Evolutionary conservation across 2,797 vertebrate species (phyloP), one percentile per base, ranked within the genome.

Genomic region (Somateria mollissima): DNA sequence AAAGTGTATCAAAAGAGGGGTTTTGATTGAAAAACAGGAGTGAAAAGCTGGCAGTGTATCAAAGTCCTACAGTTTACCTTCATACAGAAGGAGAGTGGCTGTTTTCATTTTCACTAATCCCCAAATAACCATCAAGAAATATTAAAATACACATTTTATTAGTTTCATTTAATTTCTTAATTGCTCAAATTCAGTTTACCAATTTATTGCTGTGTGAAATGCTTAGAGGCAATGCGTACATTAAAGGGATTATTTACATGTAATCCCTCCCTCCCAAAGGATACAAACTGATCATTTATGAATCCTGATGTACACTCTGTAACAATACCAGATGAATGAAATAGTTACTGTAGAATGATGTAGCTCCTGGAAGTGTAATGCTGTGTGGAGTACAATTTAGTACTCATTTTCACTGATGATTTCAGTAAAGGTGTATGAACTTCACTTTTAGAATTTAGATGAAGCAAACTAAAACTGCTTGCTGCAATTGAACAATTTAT

Each of bases 211-310:
- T 98, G 98, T 98, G 98, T 98, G 98, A 99, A 98, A 98, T 97
- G 98, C 98, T 99, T 98, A 98, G 98, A 98, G 98, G 98, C 98
- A 82, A 98, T 98, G 98, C 97, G 69, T 97, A 98, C 98, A 98
- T 99, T 99, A 99, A 98, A 98, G 96, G 98, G 99, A 99, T 99
- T 99, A 99, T 98, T 98, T 97, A 98, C 98, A 98, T 99, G 98
- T 99, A 99, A 99, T 99, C 98, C 98, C 97, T 97, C 91, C 97
- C 95, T 99, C 99, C 98, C 98, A 97, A 97, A 97, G 98, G 98
- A 98, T 97, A 97, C 97, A 93, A 98, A 98, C 97, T 95, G 96
- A 98, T 98, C 98, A 95, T 97, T 97, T 97, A 96, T 98, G 97
- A 98, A 97, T 98, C 96, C 98, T 97, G 96, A 97, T 98, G 98